These are phyloP conservation scores for Picathartes gymnocephalus DNA, from an alignment of 2,113 vertebrate species.

Conservation along the genomic window DNA sequence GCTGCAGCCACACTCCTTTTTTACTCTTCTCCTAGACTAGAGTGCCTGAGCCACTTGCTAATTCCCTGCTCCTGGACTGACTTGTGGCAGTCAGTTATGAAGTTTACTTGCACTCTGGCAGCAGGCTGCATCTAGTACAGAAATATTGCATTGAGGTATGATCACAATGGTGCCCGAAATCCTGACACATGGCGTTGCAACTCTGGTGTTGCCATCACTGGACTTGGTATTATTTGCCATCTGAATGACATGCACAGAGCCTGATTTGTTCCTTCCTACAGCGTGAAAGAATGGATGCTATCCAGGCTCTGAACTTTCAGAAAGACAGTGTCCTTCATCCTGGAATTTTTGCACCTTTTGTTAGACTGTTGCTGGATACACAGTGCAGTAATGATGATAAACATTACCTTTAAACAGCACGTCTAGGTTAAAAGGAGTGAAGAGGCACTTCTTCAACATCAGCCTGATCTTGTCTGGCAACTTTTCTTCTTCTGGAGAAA, in stretches of 20 bases:
- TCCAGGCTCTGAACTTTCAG: conserved; percentile 13
- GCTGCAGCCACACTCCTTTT: conserved; percentile 40
- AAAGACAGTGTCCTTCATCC: background rate
- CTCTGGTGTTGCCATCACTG: conserved; percentile 50
- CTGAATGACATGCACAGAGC: background rate
- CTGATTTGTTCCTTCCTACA: background rate
- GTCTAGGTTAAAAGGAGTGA: conserved; percentile 28
- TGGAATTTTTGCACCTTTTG: background rate
- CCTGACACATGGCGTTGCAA: conserved; percentile 69
- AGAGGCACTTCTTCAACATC: conserved; percentile 10
- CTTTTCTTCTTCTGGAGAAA: conserved; percentile 13
- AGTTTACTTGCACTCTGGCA: conserved; percentile 60
- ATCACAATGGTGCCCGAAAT: conserved; percentile 75
- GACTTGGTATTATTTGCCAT: conserved; percentile 15
- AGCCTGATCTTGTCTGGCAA: conserved; percentile 14
- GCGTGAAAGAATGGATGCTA: background rate
- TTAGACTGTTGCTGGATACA: background rate
- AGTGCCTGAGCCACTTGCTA: conserved; percentile 33
- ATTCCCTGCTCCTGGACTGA: conserved; percentile 4
- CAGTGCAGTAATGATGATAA: background rate
- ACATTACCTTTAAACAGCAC: background rate
- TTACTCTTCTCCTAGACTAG: conserved; percentile 33
- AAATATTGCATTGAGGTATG: conserved; percentile 69
- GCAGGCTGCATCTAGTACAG: conserved; percentile 10
- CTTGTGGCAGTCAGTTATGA: conserved; percentile 3